These are phyloP conservation scores for Cuniculus paca DNA, from an alignment of 2,797 vertebrate species.

Conservation along the genomic window DNA sequence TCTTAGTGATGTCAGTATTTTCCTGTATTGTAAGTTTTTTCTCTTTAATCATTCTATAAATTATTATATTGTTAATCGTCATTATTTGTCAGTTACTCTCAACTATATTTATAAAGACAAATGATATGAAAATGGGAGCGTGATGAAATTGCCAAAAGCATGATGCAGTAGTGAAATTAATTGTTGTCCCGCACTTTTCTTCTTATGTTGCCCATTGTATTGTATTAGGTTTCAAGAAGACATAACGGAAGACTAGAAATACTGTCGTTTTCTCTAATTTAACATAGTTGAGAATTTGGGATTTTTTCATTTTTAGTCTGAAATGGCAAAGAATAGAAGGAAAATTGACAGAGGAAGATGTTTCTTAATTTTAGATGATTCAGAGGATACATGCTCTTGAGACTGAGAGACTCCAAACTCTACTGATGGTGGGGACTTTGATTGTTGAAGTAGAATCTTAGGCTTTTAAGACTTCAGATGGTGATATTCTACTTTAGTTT, in stretches of 20 bases:
- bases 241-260: not conserved
- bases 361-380: conserved; percentile 16
- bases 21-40: not conserved
- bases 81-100: conserved; percentile 15
- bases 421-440: not conserved
- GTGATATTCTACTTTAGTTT: not conserved
- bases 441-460: not conserved
- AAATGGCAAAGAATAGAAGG: not conserved
- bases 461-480: not conserved
- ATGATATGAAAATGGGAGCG: not conserved
- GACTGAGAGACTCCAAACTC: not conserved
- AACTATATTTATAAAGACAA: not conserved
- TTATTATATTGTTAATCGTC: not conserved
- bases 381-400: not conserved
- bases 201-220: not conserved
- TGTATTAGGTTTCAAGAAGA: not conserved
- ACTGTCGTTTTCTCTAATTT: not conserved
- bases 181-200: not conserved
- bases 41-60: not conserved
- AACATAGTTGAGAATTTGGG: conserved; percentile 7
- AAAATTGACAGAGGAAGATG: not conserved
- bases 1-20: not conserved
- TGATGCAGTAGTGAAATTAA: not conserved
- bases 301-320: not conserved
- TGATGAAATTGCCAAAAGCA: not conserved